A percentile compares a stretch with the other conserved stretches of the same genome.
Evolutionary conservation across 37 sponge, comb jelly and placozoan genomes (phyloP).

Genomic region (Mnemiopsis leidyi): DNA sequence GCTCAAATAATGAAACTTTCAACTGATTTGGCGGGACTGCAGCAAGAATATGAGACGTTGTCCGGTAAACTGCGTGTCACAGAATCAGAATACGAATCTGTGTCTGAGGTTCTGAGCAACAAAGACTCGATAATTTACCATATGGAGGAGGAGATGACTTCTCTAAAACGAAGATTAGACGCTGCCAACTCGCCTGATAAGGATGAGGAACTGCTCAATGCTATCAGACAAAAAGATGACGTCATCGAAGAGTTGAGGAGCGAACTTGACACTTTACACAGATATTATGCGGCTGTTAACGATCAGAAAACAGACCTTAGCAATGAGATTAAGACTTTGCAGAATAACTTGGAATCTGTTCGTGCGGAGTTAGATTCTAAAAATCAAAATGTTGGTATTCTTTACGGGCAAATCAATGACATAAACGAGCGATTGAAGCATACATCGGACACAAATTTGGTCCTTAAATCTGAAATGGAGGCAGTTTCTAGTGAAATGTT

Average conservation of each 20-base stretch:
- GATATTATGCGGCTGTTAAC: neutral
- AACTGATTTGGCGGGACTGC: neutral
- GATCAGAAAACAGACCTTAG: neutral
- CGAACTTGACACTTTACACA: neutral
- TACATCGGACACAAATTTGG: neutral
- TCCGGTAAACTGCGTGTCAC: neutral
- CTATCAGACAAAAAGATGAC: conserved; percentile 28
- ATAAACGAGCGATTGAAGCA: neutral
- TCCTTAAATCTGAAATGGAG: neutral
- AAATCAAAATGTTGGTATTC: neutral
- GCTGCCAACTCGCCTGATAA: conserved; percentile 43
- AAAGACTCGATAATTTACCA: neutral
- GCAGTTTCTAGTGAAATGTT: neutral
- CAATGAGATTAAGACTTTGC: neutral
- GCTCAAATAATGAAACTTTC: neutral
- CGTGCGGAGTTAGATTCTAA: neutral
- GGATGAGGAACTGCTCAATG: conserved; percentile 46
- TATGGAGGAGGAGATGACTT: neutral
- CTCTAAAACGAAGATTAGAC: neutral
- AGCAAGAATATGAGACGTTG: neutral
- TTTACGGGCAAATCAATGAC: neutral
- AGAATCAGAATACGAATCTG: conserved; percentile 23
- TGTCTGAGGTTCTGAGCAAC: neutral
- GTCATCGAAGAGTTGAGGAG: neutral
- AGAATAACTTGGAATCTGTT: neutral